Percentiles rank a stretch among this genome's conserved stretches.
phyloP scores from a whole-genome alignment of 2,113 vertebrate species.

The Limnothrissa miodon region DNA sequence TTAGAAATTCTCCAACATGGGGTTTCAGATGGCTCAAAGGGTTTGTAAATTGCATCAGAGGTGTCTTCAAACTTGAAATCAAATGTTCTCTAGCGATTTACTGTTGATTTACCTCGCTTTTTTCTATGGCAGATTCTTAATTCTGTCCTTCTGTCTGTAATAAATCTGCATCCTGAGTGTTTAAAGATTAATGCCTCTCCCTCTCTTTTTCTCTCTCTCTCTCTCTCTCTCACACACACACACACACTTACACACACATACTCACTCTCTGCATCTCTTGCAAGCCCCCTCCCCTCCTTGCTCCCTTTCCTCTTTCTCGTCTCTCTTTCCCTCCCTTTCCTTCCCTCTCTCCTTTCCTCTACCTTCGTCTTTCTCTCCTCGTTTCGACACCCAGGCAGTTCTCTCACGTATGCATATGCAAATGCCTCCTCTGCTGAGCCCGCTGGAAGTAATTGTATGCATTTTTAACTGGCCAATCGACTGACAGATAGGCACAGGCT shows the following conservation, averaged over 20 bases:
- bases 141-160: constrained; percentile 54
- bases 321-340: constrained; percentile 37
- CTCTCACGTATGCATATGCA: constrained; percentile 61
- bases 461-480: constrained; percentile 64
- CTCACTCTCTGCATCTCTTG: constrained; percentile 30
- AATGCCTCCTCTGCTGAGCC: constrained; percentile 54
- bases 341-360: no score
- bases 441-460: constrained; percentile 62
- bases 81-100: constrained; percentile 39
- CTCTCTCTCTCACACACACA: constrained; percentile 25
- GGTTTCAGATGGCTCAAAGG: constrained; percentile 9
- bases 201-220: no score
- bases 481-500: constrained; percentile 57
- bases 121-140: constrained; percentile 45
- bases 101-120: constrained; percentile 26
- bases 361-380: constrained; percentile 40
- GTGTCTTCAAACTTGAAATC: constrained; percentile 40
- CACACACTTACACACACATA: not conserved
- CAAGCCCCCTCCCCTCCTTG: constrained; percentile 17
- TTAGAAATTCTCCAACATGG: constrained; percentile 25
- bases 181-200: constrained; percentile 61
- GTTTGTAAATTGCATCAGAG: constrained; percentile 28
- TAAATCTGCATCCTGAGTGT: constrained; percentile 63
- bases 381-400: constrained; percentile 50
- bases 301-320: constrained; percentile 14